Percentiles rank a stretch among this genome's conserved stretches.
phyloP scores from a whole-genome alignment of 2,113 vertebrate species.

The Mungos mungo region DNA sequence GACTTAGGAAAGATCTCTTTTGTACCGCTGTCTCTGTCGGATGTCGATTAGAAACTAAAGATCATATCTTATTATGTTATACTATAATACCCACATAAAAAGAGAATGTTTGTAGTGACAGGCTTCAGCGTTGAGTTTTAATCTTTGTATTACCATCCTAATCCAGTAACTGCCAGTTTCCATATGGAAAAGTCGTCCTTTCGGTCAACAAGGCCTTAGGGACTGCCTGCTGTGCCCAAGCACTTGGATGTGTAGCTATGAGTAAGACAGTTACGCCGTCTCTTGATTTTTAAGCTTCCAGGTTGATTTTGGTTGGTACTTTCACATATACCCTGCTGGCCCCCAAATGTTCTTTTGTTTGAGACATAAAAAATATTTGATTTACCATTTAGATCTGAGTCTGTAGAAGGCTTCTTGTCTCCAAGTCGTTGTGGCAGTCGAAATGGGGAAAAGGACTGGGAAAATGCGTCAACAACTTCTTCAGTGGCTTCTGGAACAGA shows the following conservation, averaged over 20 bases:
- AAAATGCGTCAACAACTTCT: constrained; percentile 96
- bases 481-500: constrained; percentile 97
- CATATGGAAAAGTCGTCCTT: not conserved
- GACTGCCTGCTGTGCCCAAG: not conserved
- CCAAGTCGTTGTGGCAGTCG: constrained; percentile 94
- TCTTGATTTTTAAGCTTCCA: not conserved
- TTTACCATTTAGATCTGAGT: constrained; percentile 90
- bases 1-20: not conserved
- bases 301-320: not conserved
- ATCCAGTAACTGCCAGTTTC: not conserved
- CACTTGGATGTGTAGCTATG: not conserved
- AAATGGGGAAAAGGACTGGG: constrained; percentile 98
- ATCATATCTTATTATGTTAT: not conserved
- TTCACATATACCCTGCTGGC: not conserved
- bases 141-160: not conserved
- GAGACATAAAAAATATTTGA: not conserved
- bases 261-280: not conserved
- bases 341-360: not conserved
- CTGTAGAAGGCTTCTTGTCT: constrained; percentile 95
- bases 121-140: not conserved
- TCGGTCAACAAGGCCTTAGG: not conserved
- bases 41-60: not conserved
- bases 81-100: not conserved
- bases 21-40: not conserved
- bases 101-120: not conserved